Percentiles rank a stretch among this genome's conserved stretches.
phyloP scores from a whole-genome alignment of 1,140 invertebrate species.

The Neodiprion lecontei region DNA sequence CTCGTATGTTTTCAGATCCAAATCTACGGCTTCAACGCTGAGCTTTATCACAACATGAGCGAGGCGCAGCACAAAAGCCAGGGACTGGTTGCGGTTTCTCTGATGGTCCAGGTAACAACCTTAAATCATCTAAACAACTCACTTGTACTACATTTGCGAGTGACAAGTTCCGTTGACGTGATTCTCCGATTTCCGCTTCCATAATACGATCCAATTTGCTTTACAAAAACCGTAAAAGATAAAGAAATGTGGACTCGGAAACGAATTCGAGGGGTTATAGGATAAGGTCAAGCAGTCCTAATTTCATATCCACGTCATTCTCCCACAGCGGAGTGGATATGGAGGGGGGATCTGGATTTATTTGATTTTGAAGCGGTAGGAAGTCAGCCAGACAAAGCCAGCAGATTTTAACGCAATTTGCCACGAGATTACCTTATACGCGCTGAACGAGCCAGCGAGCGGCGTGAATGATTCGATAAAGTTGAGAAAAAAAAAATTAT shows the following conservation, averaged over 20 bases:
- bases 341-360: too few species aligned
- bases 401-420: too few species aligned
- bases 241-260: not conserved
- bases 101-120: slow-evolving; percentile 87
- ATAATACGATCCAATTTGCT: slow-evolving; percentile 12
- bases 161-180: not conserved
- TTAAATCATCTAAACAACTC: slow-evolving; percentile 16
- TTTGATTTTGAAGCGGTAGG: too few species aligned
- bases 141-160: too few species aligned
- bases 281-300: slow-evolving; percentile 5
- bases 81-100: slow-evolving; percentile 89
- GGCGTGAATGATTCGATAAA: too few species aligned
- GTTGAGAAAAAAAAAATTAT: too few species aligned
- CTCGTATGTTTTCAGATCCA: slow-evolving; percentile 78
- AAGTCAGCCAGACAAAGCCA: too few species aligned
- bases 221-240: too few species aligned
- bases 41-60: slow-evolving; percentile 96
- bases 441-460: too few species aligned
- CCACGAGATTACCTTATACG: too few species aligned
- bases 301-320: too few species aligned
- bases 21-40: slow-evolving; percentile 93
- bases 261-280: not conserved
- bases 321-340: too few species aligned
- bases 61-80: slow-evolving; percentile 93
- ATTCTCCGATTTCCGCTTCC: not conserved